These are phyloP conservation scores for Metopia argyrocephala DNA, from an alignment of 2,888 invertebrate genomes.

Conservation along the genomic window DNA sequence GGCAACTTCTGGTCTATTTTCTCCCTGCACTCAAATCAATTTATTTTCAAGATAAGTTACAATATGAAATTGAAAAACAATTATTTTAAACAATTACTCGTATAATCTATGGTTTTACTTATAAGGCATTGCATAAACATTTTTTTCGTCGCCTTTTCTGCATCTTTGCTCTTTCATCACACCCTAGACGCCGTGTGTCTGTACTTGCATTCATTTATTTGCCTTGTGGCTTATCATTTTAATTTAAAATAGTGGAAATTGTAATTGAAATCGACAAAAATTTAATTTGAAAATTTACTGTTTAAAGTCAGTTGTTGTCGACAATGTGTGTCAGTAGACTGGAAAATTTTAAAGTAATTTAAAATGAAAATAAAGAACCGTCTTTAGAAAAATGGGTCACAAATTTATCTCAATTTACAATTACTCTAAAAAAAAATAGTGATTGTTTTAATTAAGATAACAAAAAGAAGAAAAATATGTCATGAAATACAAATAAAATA, in stretches of 20 bases:
- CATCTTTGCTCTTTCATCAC: neutral
- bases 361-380: neutral
- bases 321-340: conserved; percentile 34
- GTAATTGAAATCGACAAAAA: conserved; percentile 22
- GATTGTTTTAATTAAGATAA: conserved; percentile 54
- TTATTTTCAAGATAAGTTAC: neutral
- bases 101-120: neutral
- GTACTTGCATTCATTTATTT: no score
- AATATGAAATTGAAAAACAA: neutral
- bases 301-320: neutral
- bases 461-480: conserved; percentile 30
- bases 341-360: no score
- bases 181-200: neutral
- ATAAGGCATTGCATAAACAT: neutral
- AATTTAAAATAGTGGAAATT: conserved; percentile 22
- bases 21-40: neutral
- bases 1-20: neutral
- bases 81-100: neutral
- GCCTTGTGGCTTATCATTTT: neutral
- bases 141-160: neutral
- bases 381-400: conserved; percentile 49
- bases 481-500: neutral
- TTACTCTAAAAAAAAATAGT: conserved; percentile 28
- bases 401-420: conserved; percentile 58
- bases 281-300: conserved; percentile 27